Evolutionary conservation across 2,797 vertebrate species (phyloP).

Genomic region (Cyclura pinguis): DNA sequence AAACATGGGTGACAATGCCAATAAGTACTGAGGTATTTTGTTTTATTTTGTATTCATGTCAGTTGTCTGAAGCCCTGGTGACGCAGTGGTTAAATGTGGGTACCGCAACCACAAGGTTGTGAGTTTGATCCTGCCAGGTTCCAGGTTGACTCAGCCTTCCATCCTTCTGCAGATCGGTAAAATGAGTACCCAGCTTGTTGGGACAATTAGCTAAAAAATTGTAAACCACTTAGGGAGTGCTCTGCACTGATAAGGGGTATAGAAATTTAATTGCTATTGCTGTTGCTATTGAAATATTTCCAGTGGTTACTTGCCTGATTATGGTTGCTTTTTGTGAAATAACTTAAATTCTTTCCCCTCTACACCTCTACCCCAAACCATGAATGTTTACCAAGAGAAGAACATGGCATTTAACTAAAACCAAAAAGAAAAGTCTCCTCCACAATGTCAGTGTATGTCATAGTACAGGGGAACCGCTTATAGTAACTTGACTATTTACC

Average conservation of each 20-base stretch:
- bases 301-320: constrained; percentile 41
- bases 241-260: too few species aligned
- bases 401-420: constrained; percentile 69
- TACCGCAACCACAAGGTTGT: too few species aligned
- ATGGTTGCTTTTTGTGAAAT: constrained; percentile 44
- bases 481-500: constrained; percentile 46
- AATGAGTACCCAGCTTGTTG: too few species aligned
- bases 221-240: too few species aligned
- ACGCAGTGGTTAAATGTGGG: too few species aligned
- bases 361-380: constrained; percentile 22
- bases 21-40: background rate
- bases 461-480: constrained; percentile 61
- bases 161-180: too few species aligned
- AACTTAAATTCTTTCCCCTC: constrained; percentile 45
- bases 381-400: constrained; percentile 63
- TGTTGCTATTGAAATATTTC: background rate
- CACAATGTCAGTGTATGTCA: constrained; percentile 36
- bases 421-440: constrained; percentile 59
- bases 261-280: too few species aligned
- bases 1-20: constrained; percentile 48
- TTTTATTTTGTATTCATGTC: constrained; percentile 10
- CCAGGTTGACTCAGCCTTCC: too few species aligned
- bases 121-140: too few species aligned
- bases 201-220: too few species aligned
- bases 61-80: constrained; percentile 25